Conservation (phyloP, 2,797 vertebrate species). For the Syncerus caffer region DNA sequence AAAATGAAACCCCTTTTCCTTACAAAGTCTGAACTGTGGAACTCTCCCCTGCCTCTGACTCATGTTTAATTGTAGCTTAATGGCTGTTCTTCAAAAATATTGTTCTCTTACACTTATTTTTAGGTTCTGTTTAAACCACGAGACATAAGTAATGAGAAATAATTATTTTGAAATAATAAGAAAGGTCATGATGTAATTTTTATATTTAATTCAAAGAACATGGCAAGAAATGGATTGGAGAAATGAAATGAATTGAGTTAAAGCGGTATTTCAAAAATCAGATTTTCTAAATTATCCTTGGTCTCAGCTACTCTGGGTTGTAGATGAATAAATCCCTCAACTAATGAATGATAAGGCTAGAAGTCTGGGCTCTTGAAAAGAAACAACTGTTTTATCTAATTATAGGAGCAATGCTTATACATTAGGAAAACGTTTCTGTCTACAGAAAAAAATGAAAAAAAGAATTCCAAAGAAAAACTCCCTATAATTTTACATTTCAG, state of each 20-base stretch:
- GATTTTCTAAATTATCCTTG: neutral
- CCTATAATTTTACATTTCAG: neutral
- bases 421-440: neutral
- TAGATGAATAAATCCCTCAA: neutral
- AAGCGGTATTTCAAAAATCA: neutral
- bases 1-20: neutral
- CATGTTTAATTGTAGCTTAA: neutral
- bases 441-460: neutral
- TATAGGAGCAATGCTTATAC: neutral
- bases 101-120: neutral
- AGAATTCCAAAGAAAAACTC: neutral
- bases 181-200: constrained; percentile 30
- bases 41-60: neutral
- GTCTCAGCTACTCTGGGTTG: neutral
- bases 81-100: neutral
- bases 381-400: neutral
- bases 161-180: constrained; percentile 14
- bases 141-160: neutral
- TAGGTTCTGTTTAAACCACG: neutral
- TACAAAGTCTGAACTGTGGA: neutral
- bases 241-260: neutral
- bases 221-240: neutral
- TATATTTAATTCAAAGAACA: neutral
- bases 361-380: neutral
- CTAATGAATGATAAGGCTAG: neutral